Evolutionary conservation across 2,888 invertebrate species (phyloP).

Genomic region (Mylabris sibirica): DNA sequence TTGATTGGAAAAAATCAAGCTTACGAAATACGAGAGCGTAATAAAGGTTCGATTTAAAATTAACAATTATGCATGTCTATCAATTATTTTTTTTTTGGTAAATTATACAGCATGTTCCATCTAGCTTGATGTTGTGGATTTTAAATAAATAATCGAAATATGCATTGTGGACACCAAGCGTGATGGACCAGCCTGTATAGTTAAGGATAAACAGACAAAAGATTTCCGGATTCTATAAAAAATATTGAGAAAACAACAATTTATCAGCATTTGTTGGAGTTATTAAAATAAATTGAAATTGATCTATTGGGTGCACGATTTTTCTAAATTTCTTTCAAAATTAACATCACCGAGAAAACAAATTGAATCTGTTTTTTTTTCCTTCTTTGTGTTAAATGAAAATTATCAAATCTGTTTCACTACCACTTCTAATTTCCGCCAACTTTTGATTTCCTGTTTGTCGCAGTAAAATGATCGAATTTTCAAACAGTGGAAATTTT

Average conservation of each 20-base stretch:
- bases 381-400: constrained; percentile 27
- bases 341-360: not conserved
- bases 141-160: no score
- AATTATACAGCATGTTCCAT: not conserved
- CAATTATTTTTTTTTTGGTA: constrained; percentile 19
- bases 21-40: constrained; percentile 38
- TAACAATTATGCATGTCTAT: constrained; percentile 25
- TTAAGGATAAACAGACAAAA: no score
- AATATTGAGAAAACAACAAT: not conserved
- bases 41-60: constrained; percentile 39
- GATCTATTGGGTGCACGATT: not conserved
- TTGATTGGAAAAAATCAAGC: constrained; percentile 36
- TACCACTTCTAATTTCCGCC: constrained; percentile 24
- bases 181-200: no score
- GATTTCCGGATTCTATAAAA: no score
- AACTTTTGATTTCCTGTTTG: constrained; percentile 26
- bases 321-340: not conserved
- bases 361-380: not conserved
- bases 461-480: no score
- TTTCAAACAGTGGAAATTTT: not conserved
- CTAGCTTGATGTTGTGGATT: no score
- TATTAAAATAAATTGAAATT: constrained; percentile 10
- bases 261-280: not conserved
- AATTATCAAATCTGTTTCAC: not conserved
- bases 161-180: no score